Evolutionary conservation across 2,113 vertebrate genomes (phyloP).

Genomic region (Balaenoptera acutorostrata): DNA sequence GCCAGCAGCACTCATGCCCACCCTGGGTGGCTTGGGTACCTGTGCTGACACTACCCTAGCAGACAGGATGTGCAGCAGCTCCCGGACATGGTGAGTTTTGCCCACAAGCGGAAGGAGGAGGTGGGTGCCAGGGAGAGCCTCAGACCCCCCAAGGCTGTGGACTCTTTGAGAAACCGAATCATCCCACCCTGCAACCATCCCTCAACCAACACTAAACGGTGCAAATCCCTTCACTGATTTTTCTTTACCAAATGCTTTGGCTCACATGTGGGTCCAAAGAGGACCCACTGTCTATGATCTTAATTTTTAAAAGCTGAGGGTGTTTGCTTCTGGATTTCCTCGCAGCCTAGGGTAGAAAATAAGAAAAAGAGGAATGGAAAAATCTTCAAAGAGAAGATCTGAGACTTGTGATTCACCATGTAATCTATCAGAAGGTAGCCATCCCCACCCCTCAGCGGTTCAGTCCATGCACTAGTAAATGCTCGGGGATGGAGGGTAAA

Average conservation of each 20-base stretch:
- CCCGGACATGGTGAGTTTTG: neutral
- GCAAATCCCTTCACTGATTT: neutral
- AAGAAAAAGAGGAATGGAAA: neutral
- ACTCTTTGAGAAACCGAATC: too few species aligned
- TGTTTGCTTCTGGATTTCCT: neutral
- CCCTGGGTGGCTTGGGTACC: neutral
- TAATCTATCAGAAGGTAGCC: neutral
- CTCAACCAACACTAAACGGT: neutral
- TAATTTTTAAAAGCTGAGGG: neutral
- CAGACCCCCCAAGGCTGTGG: too few species aligned
- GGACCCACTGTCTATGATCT: neutral
- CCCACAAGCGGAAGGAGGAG: neutral
- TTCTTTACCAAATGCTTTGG: neutral
- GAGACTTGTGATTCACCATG: neutral
- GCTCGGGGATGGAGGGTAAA: neutral
- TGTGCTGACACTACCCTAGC: fast-evolving
- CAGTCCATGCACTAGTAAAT: neutral
- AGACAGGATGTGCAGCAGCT: too few species aligned
- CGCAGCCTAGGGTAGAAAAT: neutral
- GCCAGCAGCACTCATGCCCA: neutral
- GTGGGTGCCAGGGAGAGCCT: neutral
- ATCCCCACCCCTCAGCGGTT: fast-evolving
- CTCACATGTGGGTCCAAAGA: neutral
- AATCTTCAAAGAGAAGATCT: neutral
- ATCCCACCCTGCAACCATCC: too few species aligned